Base-by-base conservation (phyloP, 2,888 invertebrate genomes). In the Griposia aprilina region DNA sequence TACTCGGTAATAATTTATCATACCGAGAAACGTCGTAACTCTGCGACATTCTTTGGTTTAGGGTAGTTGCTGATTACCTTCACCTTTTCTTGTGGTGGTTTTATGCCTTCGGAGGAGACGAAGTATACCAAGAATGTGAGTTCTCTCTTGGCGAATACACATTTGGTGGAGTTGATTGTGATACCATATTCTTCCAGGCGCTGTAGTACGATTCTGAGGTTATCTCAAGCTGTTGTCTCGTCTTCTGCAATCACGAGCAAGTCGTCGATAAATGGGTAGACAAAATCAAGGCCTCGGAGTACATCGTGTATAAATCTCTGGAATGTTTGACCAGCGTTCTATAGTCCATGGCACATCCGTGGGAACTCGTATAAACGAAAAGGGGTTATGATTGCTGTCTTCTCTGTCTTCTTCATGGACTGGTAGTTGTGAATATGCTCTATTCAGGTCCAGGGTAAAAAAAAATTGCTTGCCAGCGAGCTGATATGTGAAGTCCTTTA, bases 401-500 rank as follows among this genome's bases (percentile, higher is more conserved):
- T 57, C n/a, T 57, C 30, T 82, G 41, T 76, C 71, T n/a, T 79
- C 71, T 26, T 77, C 74, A 0, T 66, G 59, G 2, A 77, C 63
- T 7, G n/a, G 13, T 7, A 81, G 17, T n/a, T 57, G 50, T 8
- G 45, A 55, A 20, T 83, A 85, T 8, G 83, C 83, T 13, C 74
- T 63, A 8, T 75, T 73, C 2, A 84, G 57, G 59, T 82, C 84
- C 0, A 82, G 13, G 8, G 36, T 74, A 0, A 74, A 75, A 52
- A 52, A 85, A 7, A 83, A 23, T n/a, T 59, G 71, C 52, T 68
- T 80, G 11, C 55, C 69, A 0, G 74, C n/a, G 20, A 85, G 74
- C 1, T 59, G 20, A 15, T 78, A 78, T 0, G 80, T 81, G 62
- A 83, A 83, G 26, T 83, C 81, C 2, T 81, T 76, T 15, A 85